Evolutionary conservation across 2,113 vertebrate species (phyloP).

Genomic region (Notiomystis cincta): DNA sequence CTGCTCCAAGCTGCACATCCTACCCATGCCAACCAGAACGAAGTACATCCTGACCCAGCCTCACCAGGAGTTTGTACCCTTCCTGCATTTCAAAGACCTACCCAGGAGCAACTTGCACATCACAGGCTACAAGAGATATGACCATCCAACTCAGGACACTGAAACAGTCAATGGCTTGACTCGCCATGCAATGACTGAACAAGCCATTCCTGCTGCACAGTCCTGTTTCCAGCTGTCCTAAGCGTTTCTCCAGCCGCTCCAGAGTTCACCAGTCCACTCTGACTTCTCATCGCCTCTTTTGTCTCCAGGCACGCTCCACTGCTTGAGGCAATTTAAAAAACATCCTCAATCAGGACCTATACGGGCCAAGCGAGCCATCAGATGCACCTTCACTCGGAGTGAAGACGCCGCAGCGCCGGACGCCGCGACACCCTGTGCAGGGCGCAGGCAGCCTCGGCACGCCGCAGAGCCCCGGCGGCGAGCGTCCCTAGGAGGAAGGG

Average conservation of each 20-base stretch:
- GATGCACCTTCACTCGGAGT: not conserved
- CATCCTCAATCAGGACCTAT: not conserved
- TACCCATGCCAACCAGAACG: not conserved
- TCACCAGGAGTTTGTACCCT: not conserved
- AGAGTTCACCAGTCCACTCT: not conserved
- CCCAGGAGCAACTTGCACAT: not conserved
- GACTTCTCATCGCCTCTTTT: not conserved
- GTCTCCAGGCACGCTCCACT: not conserved
- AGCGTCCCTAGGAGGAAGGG: not conserved
- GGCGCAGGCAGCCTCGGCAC: not conserved
- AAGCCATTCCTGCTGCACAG: not conserved
- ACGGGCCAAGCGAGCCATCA: not conserved
- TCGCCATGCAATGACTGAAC: not conserved
- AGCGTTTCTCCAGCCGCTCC: not conserved
- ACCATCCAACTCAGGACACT: not conserved
- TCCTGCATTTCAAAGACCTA: not conserved
- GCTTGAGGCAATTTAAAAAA: not conserved
- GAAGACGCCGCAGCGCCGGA: not conserved
- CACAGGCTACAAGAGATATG: not conserved
- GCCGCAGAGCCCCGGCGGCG: not conserved
- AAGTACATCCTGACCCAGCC: fast-evolving
- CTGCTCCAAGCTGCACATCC: not conserved
- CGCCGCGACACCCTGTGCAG: not conserved
- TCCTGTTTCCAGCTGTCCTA: not conserved
- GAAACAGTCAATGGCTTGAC: not conserved